Percentiles rank a stretch among this genome's conserved stretches.
Evolutionary conservation across 1,140 invertebrate genomes (phyloP).

Genomic region (Caenorhabditis latens): DNA sequence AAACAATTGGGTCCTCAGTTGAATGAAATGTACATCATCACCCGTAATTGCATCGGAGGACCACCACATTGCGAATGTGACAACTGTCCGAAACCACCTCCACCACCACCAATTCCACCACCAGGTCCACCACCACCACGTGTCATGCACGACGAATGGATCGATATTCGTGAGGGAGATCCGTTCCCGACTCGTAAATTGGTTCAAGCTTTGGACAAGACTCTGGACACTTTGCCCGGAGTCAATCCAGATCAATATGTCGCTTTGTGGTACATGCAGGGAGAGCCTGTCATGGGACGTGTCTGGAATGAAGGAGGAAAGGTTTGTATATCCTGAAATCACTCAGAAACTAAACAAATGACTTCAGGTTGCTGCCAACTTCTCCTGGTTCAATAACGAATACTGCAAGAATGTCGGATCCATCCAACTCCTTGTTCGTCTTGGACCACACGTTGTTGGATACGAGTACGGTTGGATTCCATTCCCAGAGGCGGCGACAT

Average conservation of each 20-base stretch:
- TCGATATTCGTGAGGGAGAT: constrained; percentile 69
- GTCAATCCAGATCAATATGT: constrained; percentile 71
- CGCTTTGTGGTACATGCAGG: constrained; percentile 71
- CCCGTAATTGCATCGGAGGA: constrained; percentile 67
- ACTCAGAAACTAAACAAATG: not conserved
- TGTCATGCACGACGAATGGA: constrained; percentile 72
- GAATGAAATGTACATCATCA: constrained; percentile 70
- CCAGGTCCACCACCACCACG: constrained; percentile 50
- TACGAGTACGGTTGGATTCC: constrained; percentile 65
- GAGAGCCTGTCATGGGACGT: constrained; percentile 72
- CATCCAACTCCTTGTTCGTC: constrained; percentile 65
- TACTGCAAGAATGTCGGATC: constrained; percentile 64
- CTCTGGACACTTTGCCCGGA: constrained; percentile 67
- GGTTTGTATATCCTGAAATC: constrained; percentile 22
- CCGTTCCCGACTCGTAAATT: constrained; percentile 63
- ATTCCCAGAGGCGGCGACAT: constrained; percentile 63
- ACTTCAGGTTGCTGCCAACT: constrained; percentile 53
- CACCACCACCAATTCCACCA: constrained; percentile 13
- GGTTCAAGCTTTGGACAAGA: constrained; percentile 66
- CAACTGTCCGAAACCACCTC: constrained; percentile 62
- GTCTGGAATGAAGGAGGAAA: constrained; percentile 72
- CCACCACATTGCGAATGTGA: constrained; percentile 55
- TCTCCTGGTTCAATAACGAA: constrained; percentile 62
- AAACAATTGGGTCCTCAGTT: constrained; percentile 65
- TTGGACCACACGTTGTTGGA: constrained; percentile 66